Evolutionary conservation across 1,140 invertebrate species (phyloP), one percentile per base, ranked within the genome.

Genomic region (Phenacoccus solenopsis): DNA sequence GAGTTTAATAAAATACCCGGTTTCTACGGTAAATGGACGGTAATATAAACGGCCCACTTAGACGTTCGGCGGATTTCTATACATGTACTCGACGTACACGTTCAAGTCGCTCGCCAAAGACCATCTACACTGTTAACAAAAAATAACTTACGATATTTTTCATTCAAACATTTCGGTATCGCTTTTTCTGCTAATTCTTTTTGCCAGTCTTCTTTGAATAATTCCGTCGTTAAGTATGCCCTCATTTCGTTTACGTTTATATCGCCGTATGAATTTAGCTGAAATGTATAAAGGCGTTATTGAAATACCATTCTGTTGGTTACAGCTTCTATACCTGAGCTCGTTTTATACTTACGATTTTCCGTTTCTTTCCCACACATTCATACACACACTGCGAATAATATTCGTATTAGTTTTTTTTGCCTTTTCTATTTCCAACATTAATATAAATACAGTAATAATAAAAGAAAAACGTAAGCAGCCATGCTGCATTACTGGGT

Each of bases 181-280:
- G 69, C 35, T 21, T 67, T 70, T 70, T 72, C 27, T n/a, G 68
- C 72, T 10, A 71, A 10, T 35, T 70, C 13, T 69, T 73, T 73
- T 30, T 73, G 72, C 72, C 72, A 73, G 30, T 71, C 64, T 57
- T 73, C 72, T 70, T 71, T 73, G 64, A 71, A 73, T 27, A 64
- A 64, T 24, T 64, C 59, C 20, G 10, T 64, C 12, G 10, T 64
- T 9, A 64, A 27, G 59, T 64, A 64, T 9, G 13, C 25, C 25
- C 25, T 64, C 59, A 64, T 64, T 64, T 64, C 59, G 25, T 64
- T 27, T 7, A 64, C 59, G 16, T 64, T 64, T 64, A 64, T 10
- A 27, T 25, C 59, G 16, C 59, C 59, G 59, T 27, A 10, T 24
- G 21, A 64, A 5, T 2, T 64, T 27, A 64, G 25, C 59, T 64